phyloP scores from a whole-genome alignment of 2,113 vertebrate species.

The Verasper variegatus region DNA sequence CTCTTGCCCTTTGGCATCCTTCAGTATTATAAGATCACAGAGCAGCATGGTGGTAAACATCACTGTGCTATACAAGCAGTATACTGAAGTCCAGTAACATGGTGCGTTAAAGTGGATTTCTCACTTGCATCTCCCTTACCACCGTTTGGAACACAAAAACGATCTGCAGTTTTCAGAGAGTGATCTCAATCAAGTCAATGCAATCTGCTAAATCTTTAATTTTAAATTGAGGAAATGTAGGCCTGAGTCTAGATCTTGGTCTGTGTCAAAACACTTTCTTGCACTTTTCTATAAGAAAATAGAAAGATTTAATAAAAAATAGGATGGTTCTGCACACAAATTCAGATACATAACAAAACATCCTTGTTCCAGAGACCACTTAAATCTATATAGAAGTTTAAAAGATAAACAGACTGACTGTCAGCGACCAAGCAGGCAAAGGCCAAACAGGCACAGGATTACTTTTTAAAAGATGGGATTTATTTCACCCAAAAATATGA shows the following conservation, averaged over 20 bases:
- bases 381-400: too few relatives aligned
- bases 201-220: neutral
- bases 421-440: too few relatives aligned
- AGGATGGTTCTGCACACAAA: neutral
- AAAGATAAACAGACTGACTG: too few relatives aligned
- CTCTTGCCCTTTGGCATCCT: conserved; percentile 11
- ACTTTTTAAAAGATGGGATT: too few relatives aligned
- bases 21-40: conserved; percentile 54
- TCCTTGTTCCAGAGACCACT: too few relatives aligned
- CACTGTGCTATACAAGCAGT: conserved; percentile 2
- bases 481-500: too few relatives aligned
- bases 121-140: conserved; percentile 25
- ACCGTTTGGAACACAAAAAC: conserved; percentile 11
- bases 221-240: neutral
- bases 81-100: conserved; percentile 15
- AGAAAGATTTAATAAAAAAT: neutral
- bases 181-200: neutral
- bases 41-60: conserved; percentile 34
- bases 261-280: neutral
- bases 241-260: neutral
- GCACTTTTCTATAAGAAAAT: neutral
- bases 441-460: too few relatives aligned
- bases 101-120: conserved; percentile 53
- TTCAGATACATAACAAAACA: neutral
- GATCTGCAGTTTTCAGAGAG: conserved; percentile 5